These are phyloP conservation scores for Ciconia boyciana DNA, from an alignment of 2,113 vertebrate genomes.

Conservation along the genomic window DNA sequence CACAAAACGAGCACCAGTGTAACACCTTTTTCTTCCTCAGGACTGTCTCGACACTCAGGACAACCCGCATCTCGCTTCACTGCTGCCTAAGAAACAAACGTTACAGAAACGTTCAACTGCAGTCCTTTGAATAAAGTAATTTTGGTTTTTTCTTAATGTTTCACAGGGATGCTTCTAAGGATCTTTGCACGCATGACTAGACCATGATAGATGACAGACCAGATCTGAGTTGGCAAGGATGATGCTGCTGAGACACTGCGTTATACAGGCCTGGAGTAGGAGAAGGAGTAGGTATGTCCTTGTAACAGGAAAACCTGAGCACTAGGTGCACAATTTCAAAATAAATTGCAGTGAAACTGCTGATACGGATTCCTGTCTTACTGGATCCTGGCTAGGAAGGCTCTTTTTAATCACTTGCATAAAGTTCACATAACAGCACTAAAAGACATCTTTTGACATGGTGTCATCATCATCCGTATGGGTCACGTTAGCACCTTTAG, in stretches of 20 bases:
- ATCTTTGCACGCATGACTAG: too few relatives aligned
- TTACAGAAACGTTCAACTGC: neutral
- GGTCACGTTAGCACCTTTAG: neutral
- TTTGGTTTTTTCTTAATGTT: neutral
- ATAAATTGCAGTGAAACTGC: neutral
- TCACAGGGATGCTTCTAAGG: neutral
- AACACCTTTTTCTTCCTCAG: neutral
- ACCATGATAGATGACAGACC: accelerated
- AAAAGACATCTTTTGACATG: neutral
- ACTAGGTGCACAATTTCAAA: neutral
- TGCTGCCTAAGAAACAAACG: neutral
- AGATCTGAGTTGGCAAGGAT: neutral
- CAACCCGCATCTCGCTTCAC: neutral
- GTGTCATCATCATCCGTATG: neutral
- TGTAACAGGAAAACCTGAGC: neutral
- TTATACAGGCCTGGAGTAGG: neutral
- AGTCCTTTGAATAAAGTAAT: neutral
- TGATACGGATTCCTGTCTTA: neutral
- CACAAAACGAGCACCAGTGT: accelerated
- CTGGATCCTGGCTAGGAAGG: neutral
- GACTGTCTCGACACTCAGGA: neutral
- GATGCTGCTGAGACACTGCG: neutral
- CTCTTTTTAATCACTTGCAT: neutral
- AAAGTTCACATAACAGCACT: neutral
- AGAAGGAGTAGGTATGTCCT: neutral